Base-by-base conservation (phyloP, 2,888 invertebrate genomes). In the Molorchus minor region DNA sequence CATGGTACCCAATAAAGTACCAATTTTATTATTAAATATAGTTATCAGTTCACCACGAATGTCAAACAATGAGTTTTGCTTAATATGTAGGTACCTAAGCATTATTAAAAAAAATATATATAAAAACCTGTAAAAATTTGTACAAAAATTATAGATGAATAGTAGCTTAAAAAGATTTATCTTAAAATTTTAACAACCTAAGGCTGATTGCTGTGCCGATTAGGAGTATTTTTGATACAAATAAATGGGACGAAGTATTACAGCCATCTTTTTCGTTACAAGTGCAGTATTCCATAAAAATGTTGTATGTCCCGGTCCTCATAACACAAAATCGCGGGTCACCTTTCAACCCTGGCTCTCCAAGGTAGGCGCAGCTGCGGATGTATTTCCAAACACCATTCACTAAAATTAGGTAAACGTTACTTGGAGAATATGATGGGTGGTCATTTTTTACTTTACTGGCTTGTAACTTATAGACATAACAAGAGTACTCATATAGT, bases 181-280 rank as follows among this genome's bases (percentile, higher is more conserved):
- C 58, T 55, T 17, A 60, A 25, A 7, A 60, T 44, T 20, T 38
- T 57, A 12, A 49, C 1, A 63, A 47, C 19, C 58, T 13, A 40
- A 61, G 61, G 5, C 40, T 21, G 2, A 58, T 29, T 29, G 62
- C 13, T 7, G 67, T 54, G 13, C 59, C 16, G 13, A 30, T 36
- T 17, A 70, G 5, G 1, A 68, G 30, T n/a, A 62, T n/a, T 8
- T 52, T 53, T 5, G 69, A 69, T 12, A 54, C 46, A 49, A 36
- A 58, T 19, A 62, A 30, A 43, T 65, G 55, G 7, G 71, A 68
- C 2, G 72, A 71, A 13, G 86, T 80, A 78, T 96, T 96, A 77
- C 96, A 96, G 0, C 95, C 95, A 78, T 96, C 94, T 80, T 95
- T 95, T 73, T 92, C 93, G 72, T 92, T 92, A 72, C 96, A 96